Conservation (phyloP, 2,888 invertebrate species). For the Leucoma salicis region DNA sequence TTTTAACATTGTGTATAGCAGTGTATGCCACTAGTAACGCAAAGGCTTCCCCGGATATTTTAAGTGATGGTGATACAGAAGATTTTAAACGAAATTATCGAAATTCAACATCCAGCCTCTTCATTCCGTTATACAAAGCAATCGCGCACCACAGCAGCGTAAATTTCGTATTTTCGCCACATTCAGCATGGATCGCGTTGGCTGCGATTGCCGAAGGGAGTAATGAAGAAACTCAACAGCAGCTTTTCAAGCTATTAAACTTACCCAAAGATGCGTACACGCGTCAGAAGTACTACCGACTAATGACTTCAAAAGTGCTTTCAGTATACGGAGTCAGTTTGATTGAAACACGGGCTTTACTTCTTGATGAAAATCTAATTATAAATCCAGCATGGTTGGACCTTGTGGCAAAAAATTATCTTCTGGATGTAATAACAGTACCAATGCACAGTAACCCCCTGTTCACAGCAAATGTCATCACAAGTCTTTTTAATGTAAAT, state of each 20-base stretch:
- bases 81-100: not conserved
- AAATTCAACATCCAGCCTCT: not conserved
- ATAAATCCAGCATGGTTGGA: conserved; percentile 23
- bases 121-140: not conserved
- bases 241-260: conserved; percentile 23
- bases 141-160: not conserved
- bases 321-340: conserved; percentile 21
- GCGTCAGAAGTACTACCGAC: conserved; percentile 24
- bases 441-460: conserved; percentile 19
- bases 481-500: conserved; percentile 3
- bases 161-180: conserved; percentile 27
- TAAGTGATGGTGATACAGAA: not conserved
- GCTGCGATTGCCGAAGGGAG: conserved; percentile 33
- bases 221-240: conserved; percentile 13
- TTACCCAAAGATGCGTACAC: conserved; percentile 25
- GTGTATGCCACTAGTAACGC: no score
- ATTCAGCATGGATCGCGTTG: conserved; percentile 27
- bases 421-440: conserved; percentile 14
- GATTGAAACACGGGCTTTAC: conserved; percentile 15
- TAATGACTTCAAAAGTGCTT: conserved; percentile 19
- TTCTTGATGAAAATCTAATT: conserved; percentile 20
- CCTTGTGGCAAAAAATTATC: conserved; percentile 11
- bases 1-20: no score
- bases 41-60: no score
- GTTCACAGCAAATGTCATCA: conserved; percentile 14